Evolutionary conservation across 2,113 vertebrate species (phyloP), one percentile per base, ranked within the genome.

Genomic region (Campylomormyrus numenius): DNA sequence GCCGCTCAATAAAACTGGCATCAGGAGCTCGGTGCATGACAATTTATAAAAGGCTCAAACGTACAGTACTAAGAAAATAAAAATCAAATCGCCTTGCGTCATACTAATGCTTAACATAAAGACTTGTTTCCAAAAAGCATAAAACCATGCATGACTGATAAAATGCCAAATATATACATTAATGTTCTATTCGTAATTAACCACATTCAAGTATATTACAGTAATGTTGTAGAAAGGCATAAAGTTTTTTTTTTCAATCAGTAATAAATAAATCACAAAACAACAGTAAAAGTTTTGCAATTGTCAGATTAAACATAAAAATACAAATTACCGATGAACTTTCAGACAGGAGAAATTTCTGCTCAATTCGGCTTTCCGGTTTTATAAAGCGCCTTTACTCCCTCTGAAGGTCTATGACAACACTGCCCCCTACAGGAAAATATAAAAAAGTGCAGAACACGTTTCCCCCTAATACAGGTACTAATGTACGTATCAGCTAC

Each of bases 381-480:
- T 21, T 48, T 15, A n/a, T 31, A 77, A 77, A 77, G 5, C 70
- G 11, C 31, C 5, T 17, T 15, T 31, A 77, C n/a, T 24, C 21
- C 7, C 13, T 52, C 48, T 7, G 24, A 52, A 15, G 24, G 70
- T 45, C 31, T 88, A 66, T 45, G 89, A 66, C 90, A 89, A 85
- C 70, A 90, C 86, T 92, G 90, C 89, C 92, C 90, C 88, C 92
- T 90, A 66, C 35, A 90, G 91, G 91, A 84, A 1, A 48, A 39
- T 85, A 24, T 77, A 56, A 50, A 42, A 35, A 4, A 77, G 6
- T 52, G 27, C 19, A 80, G 19, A 48, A 46, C 21, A 45, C 45
- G 11, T 39, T 48, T 19, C 5, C 48, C 53, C 19, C 13, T 45
- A 52, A 2, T 45, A 3, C 80, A 11, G 0, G 7, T 45, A 3